Evolutionary conservation across 2,797 vertebrate species (phyloP).

Genomic region (Podarcis siculus): DNA sequence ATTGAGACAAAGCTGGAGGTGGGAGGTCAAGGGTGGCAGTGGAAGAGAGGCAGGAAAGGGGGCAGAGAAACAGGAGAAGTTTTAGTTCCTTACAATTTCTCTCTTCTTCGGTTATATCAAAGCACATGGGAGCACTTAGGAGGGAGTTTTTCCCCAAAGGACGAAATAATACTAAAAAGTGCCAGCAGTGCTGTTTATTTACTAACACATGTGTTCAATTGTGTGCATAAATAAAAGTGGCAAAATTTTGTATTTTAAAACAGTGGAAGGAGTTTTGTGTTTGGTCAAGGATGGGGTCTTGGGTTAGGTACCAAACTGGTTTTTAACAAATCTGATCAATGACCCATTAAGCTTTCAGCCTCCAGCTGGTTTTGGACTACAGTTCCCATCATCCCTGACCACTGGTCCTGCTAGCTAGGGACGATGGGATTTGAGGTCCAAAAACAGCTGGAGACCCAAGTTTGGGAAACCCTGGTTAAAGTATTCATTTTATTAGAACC

Average conservation of each 20-base stretch:
- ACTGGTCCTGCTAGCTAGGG: no score
- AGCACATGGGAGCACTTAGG: neutral
- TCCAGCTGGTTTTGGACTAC: no score
- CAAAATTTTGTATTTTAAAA: neutral
- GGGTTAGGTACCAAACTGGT: neutral
- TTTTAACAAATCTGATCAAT: neutral
- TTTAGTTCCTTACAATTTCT: neutral
- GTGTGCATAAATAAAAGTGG: neutral
- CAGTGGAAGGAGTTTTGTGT: neutral
- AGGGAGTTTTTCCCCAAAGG: neutral
- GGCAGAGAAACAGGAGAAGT: constrained; percentile 34
- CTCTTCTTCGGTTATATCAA: neutral
- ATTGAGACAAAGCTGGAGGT: constrained; percentile 83
- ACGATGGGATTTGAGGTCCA: no score
- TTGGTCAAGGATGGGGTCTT: neutral
- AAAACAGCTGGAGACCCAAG: no score
- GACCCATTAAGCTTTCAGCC: no score
- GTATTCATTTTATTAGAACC: neutral
- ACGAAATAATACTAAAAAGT: neutral
- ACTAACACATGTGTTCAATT: neutral
- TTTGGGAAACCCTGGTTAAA: neutral
- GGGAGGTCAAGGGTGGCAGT: neutral
- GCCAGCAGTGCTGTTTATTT: neutral
- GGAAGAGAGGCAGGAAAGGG: neutral
- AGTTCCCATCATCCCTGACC: no score